Evolutionary conservation across 1,140 invertebrate species (phyloP).

Genomic region (Phortica variegata): DNA sequence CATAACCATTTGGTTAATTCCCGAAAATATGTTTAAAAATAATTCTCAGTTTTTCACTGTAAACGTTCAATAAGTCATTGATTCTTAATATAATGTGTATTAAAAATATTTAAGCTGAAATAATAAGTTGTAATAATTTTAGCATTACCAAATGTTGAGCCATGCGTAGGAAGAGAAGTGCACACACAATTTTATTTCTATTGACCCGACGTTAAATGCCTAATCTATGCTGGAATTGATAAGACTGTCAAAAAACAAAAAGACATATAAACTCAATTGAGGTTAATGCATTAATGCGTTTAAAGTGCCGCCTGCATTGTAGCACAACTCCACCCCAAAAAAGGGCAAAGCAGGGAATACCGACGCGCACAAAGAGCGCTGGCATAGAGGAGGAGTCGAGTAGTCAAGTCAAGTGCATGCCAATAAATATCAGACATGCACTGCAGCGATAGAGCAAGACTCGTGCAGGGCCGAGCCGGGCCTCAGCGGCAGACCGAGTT

Average conservation of each 20-base stretch:
- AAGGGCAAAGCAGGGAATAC: conserved; percentile 10
- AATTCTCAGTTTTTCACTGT: conserved; percentile 25
- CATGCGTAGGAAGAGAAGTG: too few species aligned
- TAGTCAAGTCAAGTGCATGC: conserved; percentile 34
- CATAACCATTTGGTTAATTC: too few species aligned
- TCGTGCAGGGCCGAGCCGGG: too few species aligned
- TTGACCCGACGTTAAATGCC: conserved; percentile 13
- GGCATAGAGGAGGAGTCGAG: too few species aligned
- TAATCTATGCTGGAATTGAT: too few species aligned
- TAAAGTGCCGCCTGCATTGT: conserved; percentile 45
- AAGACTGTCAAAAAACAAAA: too few species aligned
- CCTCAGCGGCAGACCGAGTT: conserved; percentile 6
- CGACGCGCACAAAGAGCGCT: conserved; percentile 16
- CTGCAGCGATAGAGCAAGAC: too few species aligned
- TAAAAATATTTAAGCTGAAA: too few species aligned
- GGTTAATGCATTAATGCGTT: conserved; percentile 24
- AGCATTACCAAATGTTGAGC: too few species aligned
- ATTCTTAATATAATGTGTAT: conserved; percentile 26
- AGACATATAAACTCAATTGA: too few species aligned
- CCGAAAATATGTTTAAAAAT: conserved; percentile 1
- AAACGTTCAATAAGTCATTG: too few species aligned
- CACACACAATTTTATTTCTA: conserved; percentile 17
- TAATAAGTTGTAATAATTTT: too few species aligned
- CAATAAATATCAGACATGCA: background rate
- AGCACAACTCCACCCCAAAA: conserved; percentile 30